Conservation (phyloP, 2,797 vertebrate genomes). For the Vireo griseus region DNA sequence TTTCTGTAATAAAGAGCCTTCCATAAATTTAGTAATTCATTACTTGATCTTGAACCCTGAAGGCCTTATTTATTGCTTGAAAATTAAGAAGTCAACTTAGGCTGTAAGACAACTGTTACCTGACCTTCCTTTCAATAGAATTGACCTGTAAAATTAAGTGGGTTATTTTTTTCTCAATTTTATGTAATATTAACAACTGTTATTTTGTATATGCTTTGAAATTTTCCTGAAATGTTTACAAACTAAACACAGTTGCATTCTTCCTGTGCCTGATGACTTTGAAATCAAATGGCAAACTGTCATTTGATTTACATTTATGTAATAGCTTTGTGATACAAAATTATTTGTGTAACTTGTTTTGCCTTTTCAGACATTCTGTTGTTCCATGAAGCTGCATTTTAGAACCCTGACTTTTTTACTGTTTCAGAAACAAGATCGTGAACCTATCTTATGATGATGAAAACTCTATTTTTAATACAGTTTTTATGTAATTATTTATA, state of each 20-base stretch:
- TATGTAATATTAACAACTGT: background rate
- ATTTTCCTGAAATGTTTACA: background rate
- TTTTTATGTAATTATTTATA: background rate
- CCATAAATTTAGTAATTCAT: background rate
- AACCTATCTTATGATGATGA: background rate
- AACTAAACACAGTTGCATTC: background rate
- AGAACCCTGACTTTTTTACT: background rate
- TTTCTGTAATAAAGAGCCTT: background rate
- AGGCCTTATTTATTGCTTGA: background rate
- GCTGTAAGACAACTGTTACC: background rate
- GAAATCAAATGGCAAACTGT: background rate
- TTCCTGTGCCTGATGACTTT: background rate
- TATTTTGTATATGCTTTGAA: background rate
- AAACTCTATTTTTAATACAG: background rate
- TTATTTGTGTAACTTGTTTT: background rate
- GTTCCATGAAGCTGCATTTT: background rate
- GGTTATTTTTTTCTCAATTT: background rate
- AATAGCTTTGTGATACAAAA: background rate
- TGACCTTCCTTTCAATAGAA: background rate
- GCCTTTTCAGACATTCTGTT: background rate
- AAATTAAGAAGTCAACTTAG: background rate
- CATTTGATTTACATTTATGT: background rate
- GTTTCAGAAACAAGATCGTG: background rate
- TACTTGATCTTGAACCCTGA: background rate
- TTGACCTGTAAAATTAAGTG: background rate